Base-by-base conservation (phyloP, 2,113 vertebrate species). In the Sebastes schlegelii region DNA sequence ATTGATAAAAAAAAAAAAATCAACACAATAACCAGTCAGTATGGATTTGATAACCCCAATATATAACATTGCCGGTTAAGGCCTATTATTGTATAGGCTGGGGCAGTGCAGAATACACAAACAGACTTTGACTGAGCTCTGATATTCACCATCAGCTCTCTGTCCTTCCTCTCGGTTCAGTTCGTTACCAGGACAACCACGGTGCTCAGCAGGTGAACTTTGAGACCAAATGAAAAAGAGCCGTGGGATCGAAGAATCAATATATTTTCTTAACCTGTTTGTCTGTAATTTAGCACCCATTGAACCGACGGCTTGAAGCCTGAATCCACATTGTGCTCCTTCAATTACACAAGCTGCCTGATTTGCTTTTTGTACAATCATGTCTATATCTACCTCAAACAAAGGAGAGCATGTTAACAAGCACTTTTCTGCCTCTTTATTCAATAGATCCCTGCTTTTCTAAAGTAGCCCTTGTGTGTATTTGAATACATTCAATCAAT, bases 201-300 rank as follows among this genome's bases (percentile, higher is more conserved):
- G 62, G 49, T 68, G 87, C 79, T 80, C 75, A 80, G 74, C 78
- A 91, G 71, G 40, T 94, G 94, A 91, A 93, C 94, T 95, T 95
- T 95, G 94, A 93, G 69, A 92, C 82, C 82, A 90, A 92, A 91
- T 84, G 45, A 84, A 84, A 80, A 48, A 45, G 61, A 82, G 17
- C 63, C 34, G 51, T 21, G 49, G 46, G 11, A 91, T 62, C 23
- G 16, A 60, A 65, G 0, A 69, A 89, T 90, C 92, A 70, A 92
- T 91, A 86, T 12, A 76, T 82, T 88, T 81, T 74, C 26, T 34
- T 34, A 34, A 34, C 26, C 26, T 34, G 26, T 34, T 34, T 34
- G 26, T 34, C 26, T 34, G 26, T 34, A 34, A 34, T 34, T 34
- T 34, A 34, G 19, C 6, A 16, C 6, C 19, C 40, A 60, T 7